Base-by-base conservation (phyloP, 1,140 invertebrate genomes). In the Zaprionus gabonicus region DNA sequence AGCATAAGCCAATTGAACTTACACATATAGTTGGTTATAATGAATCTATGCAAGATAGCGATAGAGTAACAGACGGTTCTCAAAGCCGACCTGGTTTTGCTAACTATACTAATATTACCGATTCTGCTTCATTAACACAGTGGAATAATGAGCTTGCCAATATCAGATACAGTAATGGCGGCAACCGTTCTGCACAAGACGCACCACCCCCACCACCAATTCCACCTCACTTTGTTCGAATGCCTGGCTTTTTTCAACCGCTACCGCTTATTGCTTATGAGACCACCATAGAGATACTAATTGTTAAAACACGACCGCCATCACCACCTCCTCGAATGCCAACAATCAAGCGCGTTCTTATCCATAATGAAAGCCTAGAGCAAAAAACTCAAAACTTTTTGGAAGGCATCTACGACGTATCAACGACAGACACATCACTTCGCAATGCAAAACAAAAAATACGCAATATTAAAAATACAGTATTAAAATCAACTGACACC, bases 221-320 rank as follows among this genome's bases (percentile, higher is more conserved):
- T 49, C 91, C 91, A 23, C 91, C 91, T 12, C 75, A 91, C 59
- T 77, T 76, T 69, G 62, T 81, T 53, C 81, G 90, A 69, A 92
- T 93, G 91, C 92, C 92, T 57, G 92, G 92, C 80, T 93, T 93
- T 51, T 92, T 93, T 71, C 81, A 92, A 84, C 92, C 92, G 73
- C 83, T 93, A 70, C 92, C 92, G 76, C 80, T 79, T 66, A 83
- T 93, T 58, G 80, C 91, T 62, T 93, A 93, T 63, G 92, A 93
- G 76, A 92, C 88, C 44, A 88, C 88, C 64, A 82, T 93, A 56
- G 92, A 93, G 81, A 91, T 93, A 74, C 67, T 92, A 70, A 76
- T 93, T 23, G 66, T 92, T 57, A 92, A 92, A 75, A 68, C 92
- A 25, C 72, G 76, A 9, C 91, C 91, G 55, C 91, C 86, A 56